These are phyloP conservation scores for Spheniscus mendiculus DNA, from an alignment of 2,113 vertebrate species.

Conservation along the genomic window DNA sequence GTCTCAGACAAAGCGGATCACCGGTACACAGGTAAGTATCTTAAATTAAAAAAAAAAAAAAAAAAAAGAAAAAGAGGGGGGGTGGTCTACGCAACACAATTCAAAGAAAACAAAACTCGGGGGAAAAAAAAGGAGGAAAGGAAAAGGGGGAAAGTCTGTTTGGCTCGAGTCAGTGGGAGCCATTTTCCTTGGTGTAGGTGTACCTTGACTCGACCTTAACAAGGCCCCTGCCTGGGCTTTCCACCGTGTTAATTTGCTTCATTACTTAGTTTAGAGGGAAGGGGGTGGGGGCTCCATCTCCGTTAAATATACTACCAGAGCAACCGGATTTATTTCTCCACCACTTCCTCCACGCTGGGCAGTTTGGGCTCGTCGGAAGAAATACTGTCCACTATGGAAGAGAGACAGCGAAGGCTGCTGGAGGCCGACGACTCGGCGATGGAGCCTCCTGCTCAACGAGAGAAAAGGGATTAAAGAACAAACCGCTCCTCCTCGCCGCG, in stretches of 20 bases:
- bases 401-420: constrained; percentile 92
- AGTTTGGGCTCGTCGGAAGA: constrained; percentile 85
- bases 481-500: not conserved
- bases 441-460: constrained; percentile 69
- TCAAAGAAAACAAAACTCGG: not conserved
- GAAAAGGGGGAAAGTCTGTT: not conserved
- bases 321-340: constrained; percentile 69
- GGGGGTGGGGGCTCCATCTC: not conserved
- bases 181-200: not conserved
- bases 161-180: not conserved
- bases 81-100: constrained; percentile 1
- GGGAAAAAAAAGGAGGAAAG: not conserved
- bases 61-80: not conserved
- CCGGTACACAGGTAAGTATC: constrained; percentile 21
- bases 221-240: not conserved
- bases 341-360: constrained; percentile 70
- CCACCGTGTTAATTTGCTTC: constrained; percentile 6
- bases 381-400: constrained; percentile 98
- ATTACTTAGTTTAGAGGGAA: constrained; percentile 19
- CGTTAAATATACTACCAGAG: not conserved
- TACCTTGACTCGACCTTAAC: not conserved
- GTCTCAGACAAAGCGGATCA: not conserved
- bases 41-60: constrained; percentile 24
- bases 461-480: not conserved
- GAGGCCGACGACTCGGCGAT: constrained; percentile 83